phyloP scores from a whole-genome alignment of 2,888 invertebrate genomes.

The Lasioglossum malachurum region DNA sequence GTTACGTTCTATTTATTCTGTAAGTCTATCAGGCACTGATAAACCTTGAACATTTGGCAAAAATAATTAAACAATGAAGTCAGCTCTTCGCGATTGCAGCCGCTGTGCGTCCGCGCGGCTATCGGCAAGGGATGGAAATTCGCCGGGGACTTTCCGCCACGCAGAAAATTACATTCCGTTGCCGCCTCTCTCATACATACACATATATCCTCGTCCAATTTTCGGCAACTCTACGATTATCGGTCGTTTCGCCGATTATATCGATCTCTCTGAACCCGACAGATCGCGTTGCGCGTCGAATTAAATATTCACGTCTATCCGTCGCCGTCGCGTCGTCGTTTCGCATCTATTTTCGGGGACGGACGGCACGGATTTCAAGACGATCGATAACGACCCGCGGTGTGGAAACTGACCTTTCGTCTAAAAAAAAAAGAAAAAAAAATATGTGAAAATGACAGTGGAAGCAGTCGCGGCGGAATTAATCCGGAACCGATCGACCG shows the following conservation, averaged over 20 bases:
- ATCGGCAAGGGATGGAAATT: neutral
- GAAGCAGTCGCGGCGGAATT: constrained; percentile 48
- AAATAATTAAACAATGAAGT: too few species aligned
- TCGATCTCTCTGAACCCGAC: neutral
- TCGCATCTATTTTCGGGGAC: neutral
- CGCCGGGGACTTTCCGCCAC: neutral
- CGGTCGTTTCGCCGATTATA: neutral
- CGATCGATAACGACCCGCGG: constrained; percentile 39
- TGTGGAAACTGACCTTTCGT: constrained; percentile 63
- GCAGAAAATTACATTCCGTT: constrained; percentile 35
- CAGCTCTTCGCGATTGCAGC: too few species aligned
- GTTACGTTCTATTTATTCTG: too few species aligned
- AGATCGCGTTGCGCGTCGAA: neutral
- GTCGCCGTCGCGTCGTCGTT: neutral
- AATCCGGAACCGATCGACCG: constrained; percentile 56
- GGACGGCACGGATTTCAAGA: neutral
- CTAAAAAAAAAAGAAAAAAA: constrained; percentile 51
- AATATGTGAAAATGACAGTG: constrained; percentile 2
- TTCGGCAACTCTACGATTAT: constrained; percentile 26
- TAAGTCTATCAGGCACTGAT: too few species aligned
- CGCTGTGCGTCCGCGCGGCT: neutral
- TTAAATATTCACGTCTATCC: neutral
- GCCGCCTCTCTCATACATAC: neutral
- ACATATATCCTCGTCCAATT: neutral
- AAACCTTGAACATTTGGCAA: too few species aligned